These are phyloP conservation scores for Amphiprion ocellaris DNA, from an alignment of 2,113 vertebrate genomes.

Conservation along the genomic window DNA sequence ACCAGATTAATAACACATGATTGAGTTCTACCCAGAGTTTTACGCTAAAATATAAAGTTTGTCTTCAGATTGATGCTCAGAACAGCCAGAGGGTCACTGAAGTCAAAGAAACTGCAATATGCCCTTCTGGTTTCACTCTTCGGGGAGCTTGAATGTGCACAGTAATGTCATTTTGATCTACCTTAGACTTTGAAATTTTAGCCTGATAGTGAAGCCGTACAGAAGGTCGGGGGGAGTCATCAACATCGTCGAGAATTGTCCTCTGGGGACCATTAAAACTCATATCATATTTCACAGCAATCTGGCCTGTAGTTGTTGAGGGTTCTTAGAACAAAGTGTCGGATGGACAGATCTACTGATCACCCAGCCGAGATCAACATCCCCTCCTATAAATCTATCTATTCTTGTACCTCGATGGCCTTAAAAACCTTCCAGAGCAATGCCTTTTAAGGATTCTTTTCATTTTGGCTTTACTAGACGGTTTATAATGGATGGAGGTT, in stretches of 20 bases:
- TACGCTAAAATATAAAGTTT: constrained; percentile 6
- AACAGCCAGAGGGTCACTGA: background rate
- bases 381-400: background rate
- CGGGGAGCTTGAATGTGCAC: constrained; percentile 20
- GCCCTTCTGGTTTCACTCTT: constrained; percentile 3
- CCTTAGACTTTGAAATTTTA: constrained; percentile 32
- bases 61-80: background rate
- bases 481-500: too few species aligned
- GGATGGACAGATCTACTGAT: background rate
- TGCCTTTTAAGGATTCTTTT: too few species aligned
- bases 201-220: constrained; percentile 7
- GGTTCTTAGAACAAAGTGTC: background rate
- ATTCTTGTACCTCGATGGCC: background rate
- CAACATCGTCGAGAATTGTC: constrained; percentile 31
- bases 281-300: constrained; percentile 51
- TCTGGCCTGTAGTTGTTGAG: constrained; percentile 16
- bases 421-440: background rate
- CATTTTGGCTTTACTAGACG: too few species aligned
- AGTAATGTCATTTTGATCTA: constrained; percentile 12
- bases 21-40: background rate
- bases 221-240: constrained; percentile 25
- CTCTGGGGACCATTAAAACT: constrained; percentile 54
- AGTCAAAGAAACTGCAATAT: background rate
- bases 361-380: background rate
- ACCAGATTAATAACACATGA: too few species aligned